Conservation (phyloP, 2,888 invertebrate genomes). For the Nomada hirtipes region DNA sequence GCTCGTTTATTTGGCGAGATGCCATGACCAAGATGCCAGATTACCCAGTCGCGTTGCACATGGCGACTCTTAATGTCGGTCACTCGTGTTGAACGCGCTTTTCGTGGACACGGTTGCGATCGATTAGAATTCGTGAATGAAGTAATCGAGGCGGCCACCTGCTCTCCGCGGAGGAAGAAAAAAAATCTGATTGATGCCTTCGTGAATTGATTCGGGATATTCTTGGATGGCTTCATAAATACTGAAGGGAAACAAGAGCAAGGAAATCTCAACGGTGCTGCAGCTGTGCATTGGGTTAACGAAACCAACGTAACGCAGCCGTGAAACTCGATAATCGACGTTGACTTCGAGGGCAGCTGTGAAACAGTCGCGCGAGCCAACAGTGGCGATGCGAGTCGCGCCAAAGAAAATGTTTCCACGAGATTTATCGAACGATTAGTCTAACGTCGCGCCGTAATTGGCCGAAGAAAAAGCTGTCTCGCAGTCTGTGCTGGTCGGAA, state of each 20-base stretch:
- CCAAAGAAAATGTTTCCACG: conserved; percentile 31
- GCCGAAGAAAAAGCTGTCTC: conserved; percentile 41
- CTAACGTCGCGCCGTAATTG: conserved; percentile 46
- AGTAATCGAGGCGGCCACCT: conserved; percentile 8
- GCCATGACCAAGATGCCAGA: conserved; percentile 58
- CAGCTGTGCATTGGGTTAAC: conserved; percentile 2
- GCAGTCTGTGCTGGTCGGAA: conserved; percentile 10
- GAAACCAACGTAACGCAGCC: conserved; percentile 9
- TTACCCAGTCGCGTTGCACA: conserved; percentile 66
- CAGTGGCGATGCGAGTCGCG: not conserved
- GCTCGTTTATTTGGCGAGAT: conserved; percentile 71
- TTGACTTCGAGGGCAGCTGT: conserved; percentile 30
- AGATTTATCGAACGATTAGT: conserved; percentile 50
- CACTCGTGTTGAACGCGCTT: conserved; percentile 13
- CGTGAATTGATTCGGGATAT: no score
- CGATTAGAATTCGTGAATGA: conserved; percentile 63
- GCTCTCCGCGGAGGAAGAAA: not conserved
- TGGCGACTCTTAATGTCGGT: conserved; percentile 67
- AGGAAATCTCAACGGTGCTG: not conserved
- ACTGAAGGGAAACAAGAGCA: no score
- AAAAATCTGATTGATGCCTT: not conserved
- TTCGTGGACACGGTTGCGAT: conserved; percentile 38
- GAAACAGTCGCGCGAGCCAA: conserved; percentile 7
- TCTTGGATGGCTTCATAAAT: not conserved
- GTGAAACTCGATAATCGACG: conserved; percentile 30